A percentile compares a stretch with the other conserved stretches of the same genome.
phyloP scores from a whole-genome alignment of 1,140 invertebrate species.

The Drosophila varians region DNA sequence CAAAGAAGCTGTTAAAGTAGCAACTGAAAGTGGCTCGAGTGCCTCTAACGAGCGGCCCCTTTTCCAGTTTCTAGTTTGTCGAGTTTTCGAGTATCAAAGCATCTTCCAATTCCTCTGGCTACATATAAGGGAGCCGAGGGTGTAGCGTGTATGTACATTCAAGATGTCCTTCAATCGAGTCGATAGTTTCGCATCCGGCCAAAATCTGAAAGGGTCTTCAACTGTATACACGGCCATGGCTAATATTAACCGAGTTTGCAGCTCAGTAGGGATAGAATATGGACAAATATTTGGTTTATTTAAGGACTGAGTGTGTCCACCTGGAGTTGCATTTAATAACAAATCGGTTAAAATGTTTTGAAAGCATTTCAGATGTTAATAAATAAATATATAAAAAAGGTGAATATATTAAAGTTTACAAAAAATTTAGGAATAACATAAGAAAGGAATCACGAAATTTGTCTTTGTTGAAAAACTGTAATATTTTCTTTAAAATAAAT shows the following conservation, averaged over 20 bases:
- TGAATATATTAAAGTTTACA: no score
- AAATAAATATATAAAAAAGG: no score
- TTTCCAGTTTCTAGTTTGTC: background rate
- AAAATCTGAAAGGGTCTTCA: conserved; percentile 2
- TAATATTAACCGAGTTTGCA: conserved; percentile 23
- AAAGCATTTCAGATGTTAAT: no score
- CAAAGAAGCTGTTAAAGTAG: conserved; percentile 32
- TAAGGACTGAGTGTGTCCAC: conserved; percentile 2
- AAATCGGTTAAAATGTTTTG: no score
- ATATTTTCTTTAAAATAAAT: no score
- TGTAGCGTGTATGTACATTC: conserved; percentile 24
- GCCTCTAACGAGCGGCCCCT: conserved; percentile 4
- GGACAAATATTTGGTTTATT: conserved; percentile 35
- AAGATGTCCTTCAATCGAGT: conserved; percentile 34
- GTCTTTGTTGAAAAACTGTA: no score
- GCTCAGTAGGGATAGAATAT: conserved; percentile 18
- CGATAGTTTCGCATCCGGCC: conserved; percentile 31
- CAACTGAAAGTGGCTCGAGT: conserved; percentile 24
- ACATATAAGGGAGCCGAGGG: conserved; percentile 11
- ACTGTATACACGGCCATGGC: background rate
- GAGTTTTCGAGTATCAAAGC: conserved; percentile 1
- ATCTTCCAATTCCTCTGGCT: conserved; percentile 17
- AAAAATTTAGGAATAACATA: no score
- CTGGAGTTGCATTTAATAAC: no score
- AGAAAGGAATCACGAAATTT: no score